Conservation (phyloP, 1,140 invertebrate species). For the Apis laboriosa region DNA sequence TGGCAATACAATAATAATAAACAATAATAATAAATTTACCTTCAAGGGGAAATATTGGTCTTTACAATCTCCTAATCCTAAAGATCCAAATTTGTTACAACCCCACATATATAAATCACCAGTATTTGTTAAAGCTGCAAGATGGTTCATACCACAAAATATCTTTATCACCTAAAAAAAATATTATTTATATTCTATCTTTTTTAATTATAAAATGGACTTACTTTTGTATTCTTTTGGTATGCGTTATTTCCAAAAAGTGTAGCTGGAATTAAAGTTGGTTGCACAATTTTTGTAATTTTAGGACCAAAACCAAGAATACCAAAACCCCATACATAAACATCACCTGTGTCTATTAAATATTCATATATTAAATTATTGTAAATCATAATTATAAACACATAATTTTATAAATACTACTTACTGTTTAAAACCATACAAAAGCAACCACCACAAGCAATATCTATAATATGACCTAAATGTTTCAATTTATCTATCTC, state of each 20-base stretch:
- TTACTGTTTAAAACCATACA: slow-evolving; percentile 92
- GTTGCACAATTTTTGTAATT: slow-evolving; percentile 84
- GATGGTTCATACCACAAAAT: slow-evolving; percentile 88
- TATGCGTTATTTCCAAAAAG: slow-evolving; percentile 94
- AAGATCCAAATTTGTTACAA: slow-evolving; percentile 89
- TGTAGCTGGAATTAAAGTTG: slow-evolving; percentile 87
- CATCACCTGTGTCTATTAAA: slow-evolving; percentile 87
- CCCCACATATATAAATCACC: slow-evolving; percentile 96
- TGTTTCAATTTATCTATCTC: slow-evolving; percentile 83
- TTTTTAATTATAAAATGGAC: slow-evolving; percentile 19
- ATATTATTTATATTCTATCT: neutral
- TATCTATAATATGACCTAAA: slow-evolving; percentile 89
- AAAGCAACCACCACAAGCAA: slow-evolving; percentile 93
- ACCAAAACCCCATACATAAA: slow-evolving; percentile 97
- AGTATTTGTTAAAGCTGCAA: slow-evolving; percentile 89
- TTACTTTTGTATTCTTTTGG: slow-evolving; percentile 85
- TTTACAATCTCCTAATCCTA: slow-evolving; percentile 90
- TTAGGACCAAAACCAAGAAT: slow-evolving; percentile 93
- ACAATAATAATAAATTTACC: slow-evolving; percentile 79
- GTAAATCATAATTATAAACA: slow-evolving; percentile 28
- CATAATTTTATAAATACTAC: slow-evolving; percentile 41
- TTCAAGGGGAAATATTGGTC: slow-evolving; percentile 95
- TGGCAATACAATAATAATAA: slow-evolving; percentile 24
- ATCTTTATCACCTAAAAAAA: slow-evolving; percentile 81
- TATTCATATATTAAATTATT: neutral